phyloP scores from a whole-genome alignment of 1,140 invertebrate species.

The Drosophila seguyi region DNA sequence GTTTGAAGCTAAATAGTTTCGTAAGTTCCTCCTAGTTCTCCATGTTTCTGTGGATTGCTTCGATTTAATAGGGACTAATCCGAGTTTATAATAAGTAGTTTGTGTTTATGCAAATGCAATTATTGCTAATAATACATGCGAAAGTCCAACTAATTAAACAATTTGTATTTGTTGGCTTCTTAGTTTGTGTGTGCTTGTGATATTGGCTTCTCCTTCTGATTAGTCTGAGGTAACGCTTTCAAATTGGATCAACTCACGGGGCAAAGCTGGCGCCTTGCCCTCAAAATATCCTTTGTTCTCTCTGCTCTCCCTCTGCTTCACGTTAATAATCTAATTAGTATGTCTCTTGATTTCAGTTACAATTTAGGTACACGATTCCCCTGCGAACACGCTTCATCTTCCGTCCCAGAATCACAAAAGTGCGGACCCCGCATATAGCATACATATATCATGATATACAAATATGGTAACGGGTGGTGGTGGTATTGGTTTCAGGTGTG shows the following conservation, averaged over 20 bases:
- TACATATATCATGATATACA: conserved; percentile 23
- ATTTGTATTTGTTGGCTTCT: conserved; percentile 28
- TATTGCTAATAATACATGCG: conserved; percentile 79
- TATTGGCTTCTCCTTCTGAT: neutral
- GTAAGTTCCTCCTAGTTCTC: conserved; percentile 33
- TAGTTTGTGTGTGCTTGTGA: conserved; percentile 11
- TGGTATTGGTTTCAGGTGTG: conserved; percentile 49
- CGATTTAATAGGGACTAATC: conserved; percentile 63
- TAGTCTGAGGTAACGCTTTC: conserved; percentile 18
- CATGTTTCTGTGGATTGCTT: conserved; percentile 52
- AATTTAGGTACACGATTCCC: conserved; percentile 73
- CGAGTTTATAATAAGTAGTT: conserved; percentile 49
- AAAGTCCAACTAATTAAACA: conserved; percentile 60
- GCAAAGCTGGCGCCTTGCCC: conserved; percentile 19
- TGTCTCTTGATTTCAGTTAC: conserved; percentile 57
- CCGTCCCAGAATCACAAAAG: conserved; percentile 46
- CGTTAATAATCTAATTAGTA: conserved; percentile 38
- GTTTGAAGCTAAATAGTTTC: conserved; percentile 75
- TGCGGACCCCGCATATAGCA: conserved; percentile 27
- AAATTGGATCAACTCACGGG: neutral
- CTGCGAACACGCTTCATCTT: conserved; percentile 24
- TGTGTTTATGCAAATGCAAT: conserved; percentile 65
- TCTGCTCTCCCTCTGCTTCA: conserved; percentile 1
- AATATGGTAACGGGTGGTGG: conserved; percentile 32
- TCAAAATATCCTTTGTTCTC: conserved; percentile 36